Percentiles rank a stretch among this genome's conserved stretches.
These are phyloP conservation scores for Perognathus longimembris DNA, from an alignment of 2,113 vertebrate genomes.

Conservation along the genomic window DNA sequence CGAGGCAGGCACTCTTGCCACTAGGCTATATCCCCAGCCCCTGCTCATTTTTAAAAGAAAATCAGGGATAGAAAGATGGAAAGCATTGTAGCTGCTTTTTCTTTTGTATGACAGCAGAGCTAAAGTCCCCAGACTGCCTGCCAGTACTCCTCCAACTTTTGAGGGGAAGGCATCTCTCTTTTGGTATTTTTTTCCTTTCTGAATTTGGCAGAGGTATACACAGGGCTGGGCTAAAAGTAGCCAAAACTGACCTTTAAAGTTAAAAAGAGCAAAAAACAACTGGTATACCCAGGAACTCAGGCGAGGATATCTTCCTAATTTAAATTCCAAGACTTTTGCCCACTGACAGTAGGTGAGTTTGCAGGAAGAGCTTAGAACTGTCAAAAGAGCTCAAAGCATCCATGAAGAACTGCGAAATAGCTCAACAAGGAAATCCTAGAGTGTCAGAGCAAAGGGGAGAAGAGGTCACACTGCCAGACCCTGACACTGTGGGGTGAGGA, in stretches of 20 bases:
- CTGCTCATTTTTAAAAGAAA: background rate
- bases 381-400: background rate
- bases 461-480: background rate
- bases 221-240: background rate
- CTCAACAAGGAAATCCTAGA: background rate
- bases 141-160: fast-evolving
- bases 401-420: background rate
- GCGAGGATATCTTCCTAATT: background rate
- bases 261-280: background rate
- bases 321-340: background rate
- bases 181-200: background rate
- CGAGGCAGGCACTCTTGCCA: too few relatives aligned
- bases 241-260: background rate
- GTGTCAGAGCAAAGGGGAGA: background rate
- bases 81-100: background rate
- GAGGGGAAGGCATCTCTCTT: fast-evolving
- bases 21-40: too few relatives aligned
- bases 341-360: background rate
- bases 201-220: background rate
- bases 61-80: background rate
- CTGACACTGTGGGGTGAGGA: background rate
- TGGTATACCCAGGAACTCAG: background rate
- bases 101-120: background rate
- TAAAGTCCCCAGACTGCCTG: too few relatives aligned
- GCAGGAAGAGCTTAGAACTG: too few relatives aligned